Percentiles rank a stretch among this genome's conserved stretches.
Conservation (phyloP, 2,888 invertebrate species). For the Nymphalis c-album region DNA sequence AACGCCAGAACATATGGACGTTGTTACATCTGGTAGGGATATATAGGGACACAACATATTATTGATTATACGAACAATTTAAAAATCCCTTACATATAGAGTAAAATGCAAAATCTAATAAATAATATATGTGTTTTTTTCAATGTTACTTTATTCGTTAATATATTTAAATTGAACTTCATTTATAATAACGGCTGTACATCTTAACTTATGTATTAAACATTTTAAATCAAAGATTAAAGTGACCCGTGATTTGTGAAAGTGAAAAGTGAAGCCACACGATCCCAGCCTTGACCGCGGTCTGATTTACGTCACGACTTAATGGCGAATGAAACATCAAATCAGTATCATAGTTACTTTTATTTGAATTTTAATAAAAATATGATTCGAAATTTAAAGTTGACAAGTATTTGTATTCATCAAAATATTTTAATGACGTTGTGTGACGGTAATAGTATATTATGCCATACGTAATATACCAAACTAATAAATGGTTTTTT, state of each 20-base stretch:
- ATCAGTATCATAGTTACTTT: conserved; percentile 66
- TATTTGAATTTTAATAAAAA: conserved; percentile 56
- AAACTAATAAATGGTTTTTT: too few species aligned
- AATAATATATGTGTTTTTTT: not conserved
- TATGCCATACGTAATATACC: too few species aligned
- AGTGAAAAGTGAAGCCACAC: conserved; percentile 62
- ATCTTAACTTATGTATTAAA: conserved; percentile 1
- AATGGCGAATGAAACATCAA: conserved; percentile 52
- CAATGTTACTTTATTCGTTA: too few species aligned
- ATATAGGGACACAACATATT: too few species aligned
- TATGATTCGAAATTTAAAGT: conserved; percentile 4
- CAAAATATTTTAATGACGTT: too few species aligned
- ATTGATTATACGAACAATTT: too few species aligned
- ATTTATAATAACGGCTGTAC: not conserved
- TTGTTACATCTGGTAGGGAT: too few species aligned
- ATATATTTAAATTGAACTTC: not conserved
- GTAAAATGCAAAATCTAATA: not conserved
- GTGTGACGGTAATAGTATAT: too few species aligned
- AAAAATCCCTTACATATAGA: too few species aligned
- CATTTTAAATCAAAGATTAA: conserved; percentile 16
- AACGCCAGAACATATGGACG: too few species aligned
- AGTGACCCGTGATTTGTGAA: conserved; percentile 43
- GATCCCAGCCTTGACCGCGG: conserved; percentile 55
- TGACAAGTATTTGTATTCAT: too few species aligned
- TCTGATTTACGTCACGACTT: conserved; percentile 56